These are phyloP conservation scores for Erebia palarica DNA, from an alignment of 2,888 invertebrate genomes.

Conservation along the genomic window DNA sequence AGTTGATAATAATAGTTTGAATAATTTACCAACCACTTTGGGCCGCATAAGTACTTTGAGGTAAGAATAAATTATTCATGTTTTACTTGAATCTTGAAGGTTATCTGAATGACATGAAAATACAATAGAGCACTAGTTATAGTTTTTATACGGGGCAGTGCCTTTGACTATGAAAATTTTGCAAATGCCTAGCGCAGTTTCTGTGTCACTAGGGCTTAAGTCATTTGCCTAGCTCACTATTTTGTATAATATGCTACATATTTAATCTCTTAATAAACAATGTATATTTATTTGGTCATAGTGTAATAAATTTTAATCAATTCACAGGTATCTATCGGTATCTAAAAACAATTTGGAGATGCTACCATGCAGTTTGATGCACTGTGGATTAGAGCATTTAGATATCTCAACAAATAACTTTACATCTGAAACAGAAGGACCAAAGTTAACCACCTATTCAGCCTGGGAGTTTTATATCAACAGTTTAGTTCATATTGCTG, in stretches of 20 bases:
- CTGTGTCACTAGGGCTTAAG: no score
- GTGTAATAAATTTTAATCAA: neutral
- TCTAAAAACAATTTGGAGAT: constrained; percentile 78
- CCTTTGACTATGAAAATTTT: no score
- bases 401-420: constrained; percentile 84
- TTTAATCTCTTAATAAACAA: no score
- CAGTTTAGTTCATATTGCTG: constrained; percentile 80
- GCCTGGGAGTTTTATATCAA: constrained; percentile 71
- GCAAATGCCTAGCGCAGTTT: no score
- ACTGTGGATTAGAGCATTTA: constrained; percentile 77
- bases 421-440: constrained; percentile 43
- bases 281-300: neutral
- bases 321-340: constrained; percentile 75
- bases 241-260: no score
- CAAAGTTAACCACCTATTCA: constrained; percentile 42
- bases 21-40: constrained; percentile 84
- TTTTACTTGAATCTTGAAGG: no score
- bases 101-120: no score
- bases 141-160: no score
- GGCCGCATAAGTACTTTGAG: constrained; percentile 82
- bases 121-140: no score
- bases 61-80: constrained; percentile 48
- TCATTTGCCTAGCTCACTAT: no score
- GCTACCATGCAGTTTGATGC: constrained; percentile 84
- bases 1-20: constrained; percentile 84